phyloP scores from a whole-genome alignment of 37 sponge, comb jelly and placozoan species.

The Axinella damicornis region DNA sequence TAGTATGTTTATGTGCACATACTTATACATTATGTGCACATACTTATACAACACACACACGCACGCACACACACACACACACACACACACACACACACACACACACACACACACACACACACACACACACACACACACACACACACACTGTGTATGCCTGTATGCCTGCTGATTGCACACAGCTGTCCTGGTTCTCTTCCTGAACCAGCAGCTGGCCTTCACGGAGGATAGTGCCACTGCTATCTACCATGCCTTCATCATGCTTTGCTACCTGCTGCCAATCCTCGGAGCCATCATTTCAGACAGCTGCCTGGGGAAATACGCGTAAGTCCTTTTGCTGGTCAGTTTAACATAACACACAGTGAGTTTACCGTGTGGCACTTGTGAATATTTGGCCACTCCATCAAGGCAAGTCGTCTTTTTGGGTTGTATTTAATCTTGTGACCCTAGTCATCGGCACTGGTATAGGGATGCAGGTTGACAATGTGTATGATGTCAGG shows the following conservation, averaged over 20 bases:
- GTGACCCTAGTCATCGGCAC: too few species aligned
- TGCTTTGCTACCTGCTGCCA: conserved; percentile 91
- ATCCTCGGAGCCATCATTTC: conserved; percentile 95
- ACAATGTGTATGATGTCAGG: too few species aligned
- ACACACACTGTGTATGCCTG: too few species aligned
- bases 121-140: conserved; percentile 29
- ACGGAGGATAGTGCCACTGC: conserved; percentile 84
- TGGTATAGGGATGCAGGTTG: too few species aligned
- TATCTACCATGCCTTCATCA: conserved; percentile 90
- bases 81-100: conserved; percentile 40
- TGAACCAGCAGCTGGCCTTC: conserved; percentile 65
- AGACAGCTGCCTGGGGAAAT: conserved; percentile 96
- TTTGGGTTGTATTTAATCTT: too few species aligned
- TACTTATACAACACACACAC: neutral
- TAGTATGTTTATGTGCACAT: neutral
- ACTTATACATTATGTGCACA: too few species aligned
- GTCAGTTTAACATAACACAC: too few species aligned
- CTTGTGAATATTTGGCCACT: too few species aligned
- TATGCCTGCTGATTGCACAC: too few species aligned
- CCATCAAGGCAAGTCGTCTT: too few species aligned
- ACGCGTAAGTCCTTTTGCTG: conserved; percentile 70
- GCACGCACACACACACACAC: conserved; percentile 21
- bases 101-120: conserved; percentile 44
- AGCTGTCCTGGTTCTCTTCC: conserved; percentile 92
- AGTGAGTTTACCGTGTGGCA: too few species aligned